Evolutionary conservation across 2,797 vertebrate genomes (phyloP).

Genomic region (Anabacerthia variegaticeps): DNA sequence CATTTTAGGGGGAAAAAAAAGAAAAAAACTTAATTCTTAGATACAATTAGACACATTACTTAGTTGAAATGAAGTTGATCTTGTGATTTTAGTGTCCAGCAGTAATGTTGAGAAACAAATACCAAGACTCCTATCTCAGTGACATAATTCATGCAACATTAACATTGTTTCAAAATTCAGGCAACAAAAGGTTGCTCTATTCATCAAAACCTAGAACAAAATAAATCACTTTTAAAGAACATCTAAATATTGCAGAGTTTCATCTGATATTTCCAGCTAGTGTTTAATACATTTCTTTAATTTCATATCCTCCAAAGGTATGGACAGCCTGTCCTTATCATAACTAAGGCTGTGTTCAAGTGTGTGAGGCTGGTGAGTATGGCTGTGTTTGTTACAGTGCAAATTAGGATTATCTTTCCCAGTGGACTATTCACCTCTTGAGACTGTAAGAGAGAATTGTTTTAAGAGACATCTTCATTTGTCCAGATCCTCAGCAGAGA

Average conservation of each 20-base stretch:
- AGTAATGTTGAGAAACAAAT: not conserved
- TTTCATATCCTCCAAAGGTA: not conserved
- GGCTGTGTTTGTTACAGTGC: not conserved
- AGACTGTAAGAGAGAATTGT: not conserved
- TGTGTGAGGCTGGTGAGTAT: fast-evolving
- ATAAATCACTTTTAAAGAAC: not conserved
- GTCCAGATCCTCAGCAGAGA: not conserved
- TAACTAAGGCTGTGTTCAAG: not conserved
- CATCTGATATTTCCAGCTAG: not conserved
- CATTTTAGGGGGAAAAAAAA: not conserved
- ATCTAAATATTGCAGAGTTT: not conserved
- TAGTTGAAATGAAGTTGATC: not conserved
- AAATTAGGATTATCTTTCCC: not conserved
- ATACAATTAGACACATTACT: not conserved
- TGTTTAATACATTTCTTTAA: not conserved
- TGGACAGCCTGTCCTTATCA: not conserved
- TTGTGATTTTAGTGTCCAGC: not conserved
- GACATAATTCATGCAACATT: not conserved
- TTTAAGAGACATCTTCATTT: not conserved
- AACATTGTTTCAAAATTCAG: not conserved
- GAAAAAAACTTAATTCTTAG: not conserved
- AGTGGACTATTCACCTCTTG: not conserved
- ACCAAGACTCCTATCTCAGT: not conserved
- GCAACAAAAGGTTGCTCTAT: not conserved
- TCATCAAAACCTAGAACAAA: not conserved